Base-by-base conservation (phyloP, 2,888 invertebrate genomes). In the Trissolcus brochymenae region DNA sequence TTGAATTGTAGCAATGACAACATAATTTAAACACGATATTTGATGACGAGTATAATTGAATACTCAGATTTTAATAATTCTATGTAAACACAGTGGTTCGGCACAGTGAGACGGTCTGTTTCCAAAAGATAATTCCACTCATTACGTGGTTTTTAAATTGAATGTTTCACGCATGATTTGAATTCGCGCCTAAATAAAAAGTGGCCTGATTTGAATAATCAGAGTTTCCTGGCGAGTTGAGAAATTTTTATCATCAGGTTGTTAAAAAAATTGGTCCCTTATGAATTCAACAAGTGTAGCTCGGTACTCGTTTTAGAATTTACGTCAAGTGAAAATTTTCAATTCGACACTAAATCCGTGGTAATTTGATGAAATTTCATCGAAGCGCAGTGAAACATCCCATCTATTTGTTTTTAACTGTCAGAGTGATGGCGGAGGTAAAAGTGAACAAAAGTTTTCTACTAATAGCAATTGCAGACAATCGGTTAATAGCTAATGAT, bases 221-320 rank as follows among this genome's bases (percentile, higher is more conserved):
- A 51, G 6, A 60, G 19, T 4, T 61, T 14, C 40, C 40, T 53
- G 62, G 60, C n/a, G n/a, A n/a, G 29, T 19, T 41, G 51, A 62
- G 40, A 13, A 19, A 61, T 61, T 61, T 53, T 62, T 53, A 53
- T 43, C 53, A 43, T 41, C 41, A 41, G 25, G n/a, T 13, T n/a
- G 40, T 17, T 2, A 46, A 14, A 62, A 62, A 62, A 62, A 62
- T 29, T 53, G 40, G 16, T 41, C 53, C 53, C 41, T 41, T 14
- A 14, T 46, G 54, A 64, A 64, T 64, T 55, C 43, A 64, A 54
- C 64, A 62, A 53, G 62, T 62, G 53, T 9, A 53, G 43, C 49
- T 60, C 19, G 35, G 29, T 60, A 29, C 41, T 19, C 17, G 17
- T 16, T 29, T 17, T 29, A 60, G 40, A 14, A 40, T 40, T 35